phyloP scores from a whole-genome alignment of 2,113 vertebrate genomes.

The Tetrao urogallus region DNA sequence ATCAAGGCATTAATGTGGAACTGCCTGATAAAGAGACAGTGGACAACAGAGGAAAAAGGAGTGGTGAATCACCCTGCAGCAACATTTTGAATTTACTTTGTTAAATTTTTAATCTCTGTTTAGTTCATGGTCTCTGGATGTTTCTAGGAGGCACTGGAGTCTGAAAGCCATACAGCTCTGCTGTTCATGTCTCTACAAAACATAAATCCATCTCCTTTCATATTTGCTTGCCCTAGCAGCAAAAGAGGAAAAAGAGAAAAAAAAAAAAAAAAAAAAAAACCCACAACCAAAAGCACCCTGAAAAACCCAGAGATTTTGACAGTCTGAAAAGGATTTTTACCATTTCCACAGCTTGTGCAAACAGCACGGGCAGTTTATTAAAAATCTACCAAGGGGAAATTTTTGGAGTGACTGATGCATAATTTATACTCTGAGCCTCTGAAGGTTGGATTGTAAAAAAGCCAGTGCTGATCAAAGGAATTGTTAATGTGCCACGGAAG shows the following conservation, averaged over 20 bases:
- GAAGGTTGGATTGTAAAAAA: conserved; percentile 54
- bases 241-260: not conserved
- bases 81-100: not conserved
- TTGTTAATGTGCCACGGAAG: not conserved
- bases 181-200: not conserved
- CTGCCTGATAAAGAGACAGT: not conserved
- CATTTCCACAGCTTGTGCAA: conserved; percentile 23
- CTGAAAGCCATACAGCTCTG: not conserved
- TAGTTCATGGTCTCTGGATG: not conserved
- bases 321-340: conserved; percentile 6
- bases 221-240: not conserved
- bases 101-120: conserved; percentile 21
- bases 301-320: not conserved
- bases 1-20: not conserved
- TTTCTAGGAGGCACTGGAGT: conserved; percentile 1
- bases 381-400: conserved; percentile 54
- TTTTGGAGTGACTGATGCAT: conserved; percentile 66
- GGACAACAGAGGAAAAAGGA: not conserved
- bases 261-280: fast-evolving
- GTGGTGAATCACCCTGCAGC: not conserved
- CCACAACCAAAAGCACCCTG: too few relatives aligned
- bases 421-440: conserved; percentile 64
- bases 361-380: conserved; percentile 35
- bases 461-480: conserved; percentile 68
- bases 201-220: conserved; percentile 8